These are phyloP conservation scores for Caenorhabditis drosophilae DNA, from an alignment of 2,888 invertebrate genomes.

Conservation along the genomic window DNA sequence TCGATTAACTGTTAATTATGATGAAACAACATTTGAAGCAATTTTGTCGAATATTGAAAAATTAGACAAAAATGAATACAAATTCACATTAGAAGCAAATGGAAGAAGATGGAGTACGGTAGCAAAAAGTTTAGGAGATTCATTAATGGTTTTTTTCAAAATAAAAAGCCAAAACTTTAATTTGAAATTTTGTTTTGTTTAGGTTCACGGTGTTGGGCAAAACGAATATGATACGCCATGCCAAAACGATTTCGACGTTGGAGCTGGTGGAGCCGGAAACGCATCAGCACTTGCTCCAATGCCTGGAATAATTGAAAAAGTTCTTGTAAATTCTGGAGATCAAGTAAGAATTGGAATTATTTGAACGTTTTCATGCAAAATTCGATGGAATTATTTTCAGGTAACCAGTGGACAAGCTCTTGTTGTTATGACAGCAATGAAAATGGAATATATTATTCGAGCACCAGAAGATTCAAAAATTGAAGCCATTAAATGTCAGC, in stretches of 20 bases:
- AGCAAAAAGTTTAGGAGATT: conserved; percentile 50
- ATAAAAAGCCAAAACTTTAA: background rate
- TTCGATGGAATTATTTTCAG: no score
- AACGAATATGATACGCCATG: conserved; percentile 36
- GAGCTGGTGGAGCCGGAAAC: conserved; percentile 29
- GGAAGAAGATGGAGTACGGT: conserved; percentile 57
- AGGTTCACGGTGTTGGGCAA: conserved; percentile 52
- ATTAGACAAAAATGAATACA: conserved; percentile 23
- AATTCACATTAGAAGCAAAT: conserved; percentile 54
- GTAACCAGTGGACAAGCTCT: conserved; percentile 80
- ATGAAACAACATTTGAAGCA: conserved; percentile 20
- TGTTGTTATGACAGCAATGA: conserved; percentile 96
- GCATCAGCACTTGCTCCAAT: conserved; percentile 80
- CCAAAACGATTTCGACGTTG: conserved; percentile 16
- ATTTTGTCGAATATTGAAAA: conserved; percentile 12
- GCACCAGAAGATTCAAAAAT: conserved; percentile 60
- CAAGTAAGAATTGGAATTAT: conserved; percentile 72
- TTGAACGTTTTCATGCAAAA: no score
- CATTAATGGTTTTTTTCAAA: conserved; percentile 23
- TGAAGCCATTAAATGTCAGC: conserved; percentile 52
- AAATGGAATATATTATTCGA: conserved; percentile 95
- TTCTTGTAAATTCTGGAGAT: conserved; percentile 83
- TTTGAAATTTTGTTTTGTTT: background rate
- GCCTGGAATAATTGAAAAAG: conserved; percentile 90
- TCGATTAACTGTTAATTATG: conserved; percentile 22